Conservation (phyloP, 2,797 vertebrate genomes). For the Gallinago stenura region DNA sequence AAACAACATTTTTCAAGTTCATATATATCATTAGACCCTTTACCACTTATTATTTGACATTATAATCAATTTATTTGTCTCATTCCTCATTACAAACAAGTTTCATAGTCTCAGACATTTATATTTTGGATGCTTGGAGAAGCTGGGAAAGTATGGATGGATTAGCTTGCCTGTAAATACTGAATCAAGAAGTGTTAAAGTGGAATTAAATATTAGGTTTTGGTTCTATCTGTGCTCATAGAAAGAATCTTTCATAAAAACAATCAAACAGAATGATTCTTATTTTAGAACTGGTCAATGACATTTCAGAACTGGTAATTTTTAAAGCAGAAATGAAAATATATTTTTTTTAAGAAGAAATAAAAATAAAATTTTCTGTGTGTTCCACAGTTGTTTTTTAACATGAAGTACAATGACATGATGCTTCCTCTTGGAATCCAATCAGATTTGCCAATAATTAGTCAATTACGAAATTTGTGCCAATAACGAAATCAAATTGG, state of each 20-base stretch:
- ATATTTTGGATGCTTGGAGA: not conserved
- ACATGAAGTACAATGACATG: not conserved
- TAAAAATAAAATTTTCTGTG: not conserved
- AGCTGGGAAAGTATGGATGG: not conserved
- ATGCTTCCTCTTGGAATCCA: not conserved
- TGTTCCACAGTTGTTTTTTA: not conserved
- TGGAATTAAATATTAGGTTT: not conserved
- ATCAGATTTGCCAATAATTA: not conserved
- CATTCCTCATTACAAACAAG: not conserved
- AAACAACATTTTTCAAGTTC: not conserved
- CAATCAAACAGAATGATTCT: not conserved
- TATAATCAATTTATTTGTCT: slow-evolving; percentile 19
- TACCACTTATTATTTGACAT: not conserved
- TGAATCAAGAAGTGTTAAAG: not conserved
- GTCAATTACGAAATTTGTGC: not conserved
- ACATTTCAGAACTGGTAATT: not conserved
- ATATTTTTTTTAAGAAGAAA: not conserved
- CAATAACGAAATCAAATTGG: not conserved
- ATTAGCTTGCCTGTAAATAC: not conserved
- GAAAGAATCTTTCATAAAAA: not conserved
- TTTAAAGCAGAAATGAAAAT: not conserved
- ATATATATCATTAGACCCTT: not conserved
- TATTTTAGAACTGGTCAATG: not conserved
- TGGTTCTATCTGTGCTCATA: not conserved
- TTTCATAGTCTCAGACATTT: not conserved